A percentile compares a stretch with the other conserved stretches of the same genome.
These are phyloP conservation scores for Busseola fusca DNA, from an alignment of 2,888 invertebrate species.

Conservation along the genomic window DNA sequence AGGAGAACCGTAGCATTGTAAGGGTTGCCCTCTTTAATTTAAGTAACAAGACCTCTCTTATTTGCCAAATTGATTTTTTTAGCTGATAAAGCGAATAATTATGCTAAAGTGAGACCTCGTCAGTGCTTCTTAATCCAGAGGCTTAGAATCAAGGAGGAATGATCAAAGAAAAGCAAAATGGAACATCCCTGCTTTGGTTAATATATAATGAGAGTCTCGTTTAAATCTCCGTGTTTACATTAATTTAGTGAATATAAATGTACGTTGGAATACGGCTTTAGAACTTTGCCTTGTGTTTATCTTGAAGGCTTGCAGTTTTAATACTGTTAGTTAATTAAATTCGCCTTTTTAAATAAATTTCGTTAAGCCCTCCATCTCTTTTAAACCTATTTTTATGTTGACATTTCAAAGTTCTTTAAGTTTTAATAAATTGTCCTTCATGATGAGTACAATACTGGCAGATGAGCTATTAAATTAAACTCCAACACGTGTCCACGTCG, in stretches of 20 bases:
- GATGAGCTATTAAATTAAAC: slow-evolving; percentile 30
- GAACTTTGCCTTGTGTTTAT: slow-evolving; percentile 37
- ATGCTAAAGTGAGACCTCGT: slow-evolving; percentile 82
- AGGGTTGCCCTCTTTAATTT: slow-evolving; percentile 37
- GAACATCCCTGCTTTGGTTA: slow-evolving; percentile 82
- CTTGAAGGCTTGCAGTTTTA: slow-evolving; percentile 3
- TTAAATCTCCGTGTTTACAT: slow-evolving; percentile 84
- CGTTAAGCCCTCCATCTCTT: neutral
- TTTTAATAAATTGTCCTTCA: neutral
- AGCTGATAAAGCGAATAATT: slow-evolving; percentile 82
- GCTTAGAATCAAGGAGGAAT: slow-evolving; percentile 79
- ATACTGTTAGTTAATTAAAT: slow-evolving; percentile 21
- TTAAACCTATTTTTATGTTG: neutral
- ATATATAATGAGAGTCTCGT: slow-evolving; percentile 84
- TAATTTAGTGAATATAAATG: slow-evolving; percentile 80
- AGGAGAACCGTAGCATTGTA: slow-evolving; percentile 18
- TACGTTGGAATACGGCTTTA: slow-evolving; percentile 58
- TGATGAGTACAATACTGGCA: neutral
- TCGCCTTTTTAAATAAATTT: neutral
- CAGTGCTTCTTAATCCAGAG: slow-evolving; percentile 78
- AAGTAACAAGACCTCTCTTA: slow-evolving; percentile 57
- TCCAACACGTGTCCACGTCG: slow-evolving; percentile 19
- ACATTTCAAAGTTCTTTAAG: neutral
- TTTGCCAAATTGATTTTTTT: slow-evolving; percentile 79
- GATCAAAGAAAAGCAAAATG: slow-evolving; percentile 79